phyloP scores from a whole-genome alignment of 2,113 vertebrate genomes.

The Paralichthys olivaceus region DNA sequence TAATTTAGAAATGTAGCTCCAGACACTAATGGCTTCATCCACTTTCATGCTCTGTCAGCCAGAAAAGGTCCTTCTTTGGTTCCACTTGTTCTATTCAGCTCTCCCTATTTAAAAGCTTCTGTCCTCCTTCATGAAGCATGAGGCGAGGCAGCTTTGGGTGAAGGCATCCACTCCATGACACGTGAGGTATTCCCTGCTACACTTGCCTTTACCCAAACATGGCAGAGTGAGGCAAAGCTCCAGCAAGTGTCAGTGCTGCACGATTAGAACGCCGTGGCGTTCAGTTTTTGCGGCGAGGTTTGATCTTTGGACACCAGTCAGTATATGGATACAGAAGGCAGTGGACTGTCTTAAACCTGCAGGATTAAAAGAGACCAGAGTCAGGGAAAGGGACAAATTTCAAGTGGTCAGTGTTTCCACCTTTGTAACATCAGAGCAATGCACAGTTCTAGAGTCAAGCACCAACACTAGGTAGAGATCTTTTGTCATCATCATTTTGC shows the following conservation, averaged over 20 bases:
- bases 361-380: not conserved
- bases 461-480: no score
- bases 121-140: not conserved
- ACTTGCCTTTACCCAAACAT: not conserved
- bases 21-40: not conserved
- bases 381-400: not conserved
- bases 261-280: not conserved
- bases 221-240: not conserved
- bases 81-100: not conserved
- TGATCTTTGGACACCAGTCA: conserved; percentile 87
- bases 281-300: conserved; percentile 39
- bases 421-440: no score
- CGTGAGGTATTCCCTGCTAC: not conserved
- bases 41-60: not conserved
- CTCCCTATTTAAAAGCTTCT: not conserved
- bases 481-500: no score
- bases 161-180: not conserved
- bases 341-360: conserved; percentile 94
- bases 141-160: not conserved
- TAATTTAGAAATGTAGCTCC: not conserved
- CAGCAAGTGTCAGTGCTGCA: not conserved
- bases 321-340: conserved; percentile 95
- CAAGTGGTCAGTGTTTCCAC: not conserved
- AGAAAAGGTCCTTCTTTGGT: conserved; percentile 8
- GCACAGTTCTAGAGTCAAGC: no score